Evolutionary conservation across 1,140 invertebrate genomes (phyloP).

Genomic region (Thaumatotibia leucotreta): DNA sequence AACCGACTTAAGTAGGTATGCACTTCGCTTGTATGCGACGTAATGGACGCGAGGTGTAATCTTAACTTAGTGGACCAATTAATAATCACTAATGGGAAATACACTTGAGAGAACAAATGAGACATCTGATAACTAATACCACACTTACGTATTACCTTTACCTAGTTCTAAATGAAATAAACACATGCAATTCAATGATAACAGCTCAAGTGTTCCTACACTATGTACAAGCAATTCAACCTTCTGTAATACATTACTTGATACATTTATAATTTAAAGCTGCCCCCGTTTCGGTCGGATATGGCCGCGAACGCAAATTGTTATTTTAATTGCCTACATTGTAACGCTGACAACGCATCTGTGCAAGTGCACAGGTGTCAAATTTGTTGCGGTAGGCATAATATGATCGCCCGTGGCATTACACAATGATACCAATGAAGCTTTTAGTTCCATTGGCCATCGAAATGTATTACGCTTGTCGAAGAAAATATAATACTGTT

Average conservation of each 20-base stretch:
- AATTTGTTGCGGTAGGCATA: slow-evolving; percentile 11
- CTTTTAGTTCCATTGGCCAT: not conserved
- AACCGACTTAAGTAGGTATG: too few relatives aligned
- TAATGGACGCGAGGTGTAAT: too few relatives aligned
- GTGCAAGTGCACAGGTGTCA: slow-evolving; percentile 16
- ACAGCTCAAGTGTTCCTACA: slow-evolving; percentile 4
- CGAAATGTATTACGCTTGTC: not conserved
- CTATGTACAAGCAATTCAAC: slow-evolving; percentile 21
- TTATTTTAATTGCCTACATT: slow-evolving; percentile 20
- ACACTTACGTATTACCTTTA: not conserved
- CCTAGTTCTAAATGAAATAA: not conserved
- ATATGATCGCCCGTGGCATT: not conserved
- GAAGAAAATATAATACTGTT: too few relatives aligned
- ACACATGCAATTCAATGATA: slow-evolving; percentile 12
- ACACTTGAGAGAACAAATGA: not conserved
- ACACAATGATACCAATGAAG: not conserved
- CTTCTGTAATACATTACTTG: slow-evolving; percentile 16
- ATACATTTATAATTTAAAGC: slow-evolving; percentile 2
- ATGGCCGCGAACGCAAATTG: slow-evolving; percentile 19
- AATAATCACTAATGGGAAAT: not conserved
- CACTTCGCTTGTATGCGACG: too few relatives aligned
- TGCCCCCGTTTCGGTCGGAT: slow-evolving; percentile 6
- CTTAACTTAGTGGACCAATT: too few relatives aligned
- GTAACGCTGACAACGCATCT: not conserved
- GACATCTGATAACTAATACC: slow-evolving; percentile 2